These are phyloP conservation scores for Parthenolecanium corni DNA, from an alignment of 2,888 invertebrate species.

Conservation along the genomic window DNA sequence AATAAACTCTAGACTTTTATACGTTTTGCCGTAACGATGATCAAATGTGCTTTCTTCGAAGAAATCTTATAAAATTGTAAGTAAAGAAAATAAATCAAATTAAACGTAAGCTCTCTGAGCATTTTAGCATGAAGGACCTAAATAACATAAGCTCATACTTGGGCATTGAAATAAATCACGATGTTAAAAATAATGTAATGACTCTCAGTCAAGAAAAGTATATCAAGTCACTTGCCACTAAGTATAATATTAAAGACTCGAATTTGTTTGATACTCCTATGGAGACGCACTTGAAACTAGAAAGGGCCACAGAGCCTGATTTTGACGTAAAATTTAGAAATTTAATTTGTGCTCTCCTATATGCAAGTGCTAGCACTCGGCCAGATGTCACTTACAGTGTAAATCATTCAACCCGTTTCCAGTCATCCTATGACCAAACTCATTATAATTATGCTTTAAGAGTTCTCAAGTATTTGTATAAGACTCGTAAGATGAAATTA, in stretches of 20 bases:
- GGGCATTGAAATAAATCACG: constrained; percentile 33
- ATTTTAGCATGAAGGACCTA: neutral
- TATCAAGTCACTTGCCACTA: constrained; percentile 32
- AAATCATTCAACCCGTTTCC: constrained; percentile 7
- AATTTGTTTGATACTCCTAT: constrained; percentile 1
- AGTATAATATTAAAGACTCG: constrained; percentile 2
- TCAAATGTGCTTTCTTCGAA: too few species aligned
- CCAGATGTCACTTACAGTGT: neutral
- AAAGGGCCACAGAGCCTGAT: neutral
- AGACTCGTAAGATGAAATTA: neutral
- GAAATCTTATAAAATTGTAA: too few species aligned
- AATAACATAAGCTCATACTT: neutral
- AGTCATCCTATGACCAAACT: neutral
- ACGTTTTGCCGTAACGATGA: too few species aligned
- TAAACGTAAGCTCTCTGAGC: too few species aligned
- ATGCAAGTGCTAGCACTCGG: neutral
- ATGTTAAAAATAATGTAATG: constrained; percentile 33
- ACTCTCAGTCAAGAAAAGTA: constrained; percentile 35
- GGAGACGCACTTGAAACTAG: neutral
- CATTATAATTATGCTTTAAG: constrained; percentile 1
- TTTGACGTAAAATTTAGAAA: neutral
- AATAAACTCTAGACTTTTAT: too few species aligned
- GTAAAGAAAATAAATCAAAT: too few species aligned
- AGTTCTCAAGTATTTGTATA: neutral
- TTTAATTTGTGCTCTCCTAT: constrained; percentile 1